Percentiles rank a stretch among this genome's conserved stretches.
These are phyloP conservation scores for Mormyrops boulengeri DNA, from an alignment of 2,797 vertebrate genomes.

Conservation along the genomic window DNA sequence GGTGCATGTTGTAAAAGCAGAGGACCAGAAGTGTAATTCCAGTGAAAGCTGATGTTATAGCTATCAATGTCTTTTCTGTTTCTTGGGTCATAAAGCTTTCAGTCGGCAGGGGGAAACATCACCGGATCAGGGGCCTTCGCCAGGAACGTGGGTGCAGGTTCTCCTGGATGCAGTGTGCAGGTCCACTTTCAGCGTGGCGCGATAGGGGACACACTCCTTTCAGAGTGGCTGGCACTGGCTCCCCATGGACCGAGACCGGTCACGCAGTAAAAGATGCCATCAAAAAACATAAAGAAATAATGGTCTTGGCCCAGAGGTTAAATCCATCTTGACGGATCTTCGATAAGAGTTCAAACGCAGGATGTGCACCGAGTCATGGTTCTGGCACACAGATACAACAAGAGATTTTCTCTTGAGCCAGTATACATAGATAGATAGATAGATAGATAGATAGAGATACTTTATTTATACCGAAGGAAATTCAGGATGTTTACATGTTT, in stretches of 20 bases:
- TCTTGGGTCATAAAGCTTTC: slow-evolving; percentile 75
- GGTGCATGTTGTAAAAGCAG: background rate
- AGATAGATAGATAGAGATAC: too few relatives aligned
- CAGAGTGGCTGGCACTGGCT: background rate
- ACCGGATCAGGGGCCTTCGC: slow-evolving; percentile 77
- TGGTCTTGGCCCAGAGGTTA: background rate
- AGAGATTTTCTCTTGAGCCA: background rate
- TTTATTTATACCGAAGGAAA: too few relatives aligned
- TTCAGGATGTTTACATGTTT: background rate
- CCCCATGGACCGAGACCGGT: background rate
- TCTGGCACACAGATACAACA: background rate
- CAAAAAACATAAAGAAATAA: background rate
- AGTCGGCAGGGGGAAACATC: slow-evolving; percentile 72
- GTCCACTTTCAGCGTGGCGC: background rate
- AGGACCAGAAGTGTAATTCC: background rate
- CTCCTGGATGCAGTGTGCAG: slow-evolving; percentile 75
- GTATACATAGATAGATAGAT: background rate
- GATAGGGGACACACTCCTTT: background rate
- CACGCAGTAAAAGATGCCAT: background rate
- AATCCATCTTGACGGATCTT: background rate
- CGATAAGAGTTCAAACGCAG: background rate
- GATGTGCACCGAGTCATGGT: background rate
- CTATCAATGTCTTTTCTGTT: background rate
- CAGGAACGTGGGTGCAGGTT: slow-evolving; percentile 77
- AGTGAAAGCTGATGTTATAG: background rate